Percentiles rank a stretch among this genome's conserved stretches.
These are phyloP conservation scores for Lagorchestes hirsutus DNA, from an alignment of 2,797 vertebrate genomes.

Conservation along the genomic window DNA sequence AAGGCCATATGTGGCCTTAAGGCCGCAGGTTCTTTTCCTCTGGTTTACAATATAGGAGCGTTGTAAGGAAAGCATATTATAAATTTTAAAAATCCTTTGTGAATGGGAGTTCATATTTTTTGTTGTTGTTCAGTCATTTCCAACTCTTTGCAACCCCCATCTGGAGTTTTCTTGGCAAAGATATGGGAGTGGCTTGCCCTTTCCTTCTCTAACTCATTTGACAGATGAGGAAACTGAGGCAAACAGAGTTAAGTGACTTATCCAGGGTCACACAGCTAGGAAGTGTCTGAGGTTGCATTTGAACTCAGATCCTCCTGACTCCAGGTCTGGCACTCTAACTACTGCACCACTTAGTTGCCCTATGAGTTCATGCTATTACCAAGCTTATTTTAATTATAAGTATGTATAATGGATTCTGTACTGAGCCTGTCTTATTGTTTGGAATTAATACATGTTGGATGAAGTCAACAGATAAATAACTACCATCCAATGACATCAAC, in stretches of 20 bases:
- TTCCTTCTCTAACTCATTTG: background rate
- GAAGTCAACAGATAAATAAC: background rate
- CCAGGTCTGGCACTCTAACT: background rate
- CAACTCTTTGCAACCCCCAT: background rate
- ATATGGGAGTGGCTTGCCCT: background rate
- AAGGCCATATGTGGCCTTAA: too few species aligned
- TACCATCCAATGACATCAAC: background rate
- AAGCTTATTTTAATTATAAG: background rate
- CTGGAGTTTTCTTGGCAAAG: background rate
- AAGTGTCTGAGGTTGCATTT: background rate
- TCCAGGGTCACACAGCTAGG: background rate
- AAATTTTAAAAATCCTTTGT: background rate
- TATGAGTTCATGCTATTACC: background rate
- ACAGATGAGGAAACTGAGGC: background rate
- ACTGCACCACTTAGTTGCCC: background rate
- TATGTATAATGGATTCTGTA: background rate
- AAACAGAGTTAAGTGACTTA: background rate
- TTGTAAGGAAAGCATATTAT: background rate
- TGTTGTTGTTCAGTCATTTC: background rate
- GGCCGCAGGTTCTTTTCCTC: too few species aligned
- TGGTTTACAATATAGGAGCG: background rate
- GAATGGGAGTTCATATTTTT: background rate
- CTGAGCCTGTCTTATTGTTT: background rate
- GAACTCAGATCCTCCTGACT: background rate
- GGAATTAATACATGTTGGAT: conserved; percentile 1